Base-by-base conservation (phyloP, 1,140 invertebrate species). In the Drosophila rufa region DNA sequence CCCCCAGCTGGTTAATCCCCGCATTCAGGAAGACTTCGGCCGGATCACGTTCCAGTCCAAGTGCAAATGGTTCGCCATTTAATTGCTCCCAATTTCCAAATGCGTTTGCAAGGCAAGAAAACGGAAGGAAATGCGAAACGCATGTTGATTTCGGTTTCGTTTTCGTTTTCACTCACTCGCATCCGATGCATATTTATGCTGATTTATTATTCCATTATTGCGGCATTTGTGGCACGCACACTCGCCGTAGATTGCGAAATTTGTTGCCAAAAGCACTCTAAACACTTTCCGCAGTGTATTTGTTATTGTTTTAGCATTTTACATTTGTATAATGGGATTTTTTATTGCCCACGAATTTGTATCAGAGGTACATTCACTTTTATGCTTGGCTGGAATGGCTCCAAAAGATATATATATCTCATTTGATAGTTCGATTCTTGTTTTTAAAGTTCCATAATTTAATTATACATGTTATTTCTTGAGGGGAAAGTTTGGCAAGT, bases 91-190 rank as follows among this genome's bases (percentile, higher is more conserved):
- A 83, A 81, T 71, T 77, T 69, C 42, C 67, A 75, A 71, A 78
- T 80, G 81, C 82, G 81, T 84, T 66, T 79, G 47, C 67, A 67
- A 46, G 55, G 40, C 40, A 57, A 51, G 43, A 74, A 80, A 90
- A 90, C 85, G 85, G 85, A 90, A 90, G 85, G 85, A 90, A 90
- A 90, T 90, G 75, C 69, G 68, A 79, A 89, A 45, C 84, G 78
- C 67, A 85, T 85, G 81, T 82, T 77, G 73, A 80, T 67, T 79
- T 81, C 66, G 8, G 25, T 66, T 77, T 56, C 48, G 53, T 55
- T 66, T 77, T 56, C 48, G 53, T 59, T 38, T 67, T 74, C 36
- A 62, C 42, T 60, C 38, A 11, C 38, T 56, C 43, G 22, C 58
- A 36, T 58, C 42, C 69, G 59, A 71, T 89, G 81, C 74, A 89